These are phyloP conservation scores for Terrapene triunguis DNA, from an alignment of 2,113 vertebrate genomes.

Conservation along the genomic window DNA sequence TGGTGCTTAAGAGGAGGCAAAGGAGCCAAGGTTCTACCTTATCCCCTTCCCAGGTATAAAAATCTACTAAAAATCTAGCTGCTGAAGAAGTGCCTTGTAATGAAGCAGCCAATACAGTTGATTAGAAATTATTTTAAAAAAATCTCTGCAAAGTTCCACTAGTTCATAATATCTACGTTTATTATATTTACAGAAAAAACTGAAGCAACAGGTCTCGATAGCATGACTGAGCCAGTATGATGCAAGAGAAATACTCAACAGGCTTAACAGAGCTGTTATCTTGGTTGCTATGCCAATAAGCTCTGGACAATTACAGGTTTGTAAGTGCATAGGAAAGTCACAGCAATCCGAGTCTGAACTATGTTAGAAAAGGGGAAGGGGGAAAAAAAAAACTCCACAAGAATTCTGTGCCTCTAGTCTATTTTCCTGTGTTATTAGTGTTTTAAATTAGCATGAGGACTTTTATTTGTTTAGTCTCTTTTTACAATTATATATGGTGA, in stretches of 20 bases:
- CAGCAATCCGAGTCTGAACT: not conserved
- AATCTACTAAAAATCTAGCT: not conserved
- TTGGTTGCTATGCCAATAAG: not conserved
- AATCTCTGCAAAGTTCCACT: not conserved
- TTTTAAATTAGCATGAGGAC: not conserved
- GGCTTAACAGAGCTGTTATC: not conserved
- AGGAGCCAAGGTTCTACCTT: not conserved
- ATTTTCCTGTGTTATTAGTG: not conserved
- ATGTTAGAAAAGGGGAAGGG: not conserved
- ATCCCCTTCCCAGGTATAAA: not conserved
- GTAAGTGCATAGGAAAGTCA: not conserved
- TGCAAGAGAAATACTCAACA: constrained; percentile 40
- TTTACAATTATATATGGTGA: not conserved
- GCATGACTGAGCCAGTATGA: not conserved
- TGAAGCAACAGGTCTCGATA: not conserved
- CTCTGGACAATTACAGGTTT: not conserved
- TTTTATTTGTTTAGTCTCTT: constrained; percentile 30
- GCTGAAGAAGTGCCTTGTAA: not conserved
- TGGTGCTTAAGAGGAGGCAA: not conserved
- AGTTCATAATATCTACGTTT: constrained; percentile 15
- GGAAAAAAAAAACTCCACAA: not conserved
- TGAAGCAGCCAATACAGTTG: not conserved
- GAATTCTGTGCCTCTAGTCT: not conserved
- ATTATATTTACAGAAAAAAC: constrained; percentile 20
- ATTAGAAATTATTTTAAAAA: not conserved